These are phyloP conservation scores for Archips crataeganus DNA, from an alignment of 2,888 invertebrate species.

Conservation along the genomic window DNA sequence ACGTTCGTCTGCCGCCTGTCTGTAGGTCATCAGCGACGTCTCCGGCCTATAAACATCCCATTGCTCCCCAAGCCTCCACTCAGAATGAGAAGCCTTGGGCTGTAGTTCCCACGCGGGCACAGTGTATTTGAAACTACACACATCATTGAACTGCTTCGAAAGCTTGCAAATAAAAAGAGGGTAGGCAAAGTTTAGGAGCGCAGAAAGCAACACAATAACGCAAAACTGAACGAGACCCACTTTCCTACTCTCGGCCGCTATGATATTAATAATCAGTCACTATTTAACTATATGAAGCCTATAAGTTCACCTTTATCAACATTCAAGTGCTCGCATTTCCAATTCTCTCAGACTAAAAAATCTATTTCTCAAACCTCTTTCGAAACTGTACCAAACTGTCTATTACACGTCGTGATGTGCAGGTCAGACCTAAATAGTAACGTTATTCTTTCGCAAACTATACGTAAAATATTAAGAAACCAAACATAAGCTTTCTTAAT, in stretches of 20 bases:
- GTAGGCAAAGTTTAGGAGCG: too few species aligned
- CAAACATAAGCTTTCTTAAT: constrained; percentile 34
- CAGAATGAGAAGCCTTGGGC: too few species aligned
- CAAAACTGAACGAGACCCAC: too few species aligned
- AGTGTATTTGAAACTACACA: too few species aligned
- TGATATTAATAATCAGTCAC: background rate
- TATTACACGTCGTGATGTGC: constrained; percentile 28
- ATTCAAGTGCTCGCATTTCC: background rate
- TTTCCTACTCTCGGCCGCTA: too few species aligned
- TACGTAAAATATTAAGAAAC: constrained; percentile 36
- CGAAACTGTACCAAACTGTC: constrained; percentile 19
- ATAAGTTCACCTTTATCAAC: background rate
- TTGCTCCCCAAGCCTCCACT: too few species aligned
- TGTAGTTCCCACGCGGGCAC: too few species aligned
- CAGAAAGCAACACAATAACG: too few species aligned
- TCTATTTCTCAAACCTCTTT: constrained; percentile 12
- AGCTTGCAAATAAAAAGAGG: too few species aligned
- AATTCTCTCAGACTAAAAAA: constrained; percentile 10
- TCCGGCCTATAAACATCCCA: too few species aligned
- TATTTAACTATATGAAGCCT: background rate
- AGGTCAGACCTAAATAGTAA: constrained; percentile 38
- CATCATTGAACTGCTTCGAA: too few species aligned
- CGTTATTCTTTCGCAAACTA: constrained; percentile 38
- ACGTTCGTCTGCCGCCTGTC: background rate
- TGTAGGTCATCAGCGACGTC: too few species aligned